These are phyloP conservation scores for Polymixis flavicincta DNA, from an alignment of 2,888 invertebrate species.

Conservation along the genomic window DNA sequence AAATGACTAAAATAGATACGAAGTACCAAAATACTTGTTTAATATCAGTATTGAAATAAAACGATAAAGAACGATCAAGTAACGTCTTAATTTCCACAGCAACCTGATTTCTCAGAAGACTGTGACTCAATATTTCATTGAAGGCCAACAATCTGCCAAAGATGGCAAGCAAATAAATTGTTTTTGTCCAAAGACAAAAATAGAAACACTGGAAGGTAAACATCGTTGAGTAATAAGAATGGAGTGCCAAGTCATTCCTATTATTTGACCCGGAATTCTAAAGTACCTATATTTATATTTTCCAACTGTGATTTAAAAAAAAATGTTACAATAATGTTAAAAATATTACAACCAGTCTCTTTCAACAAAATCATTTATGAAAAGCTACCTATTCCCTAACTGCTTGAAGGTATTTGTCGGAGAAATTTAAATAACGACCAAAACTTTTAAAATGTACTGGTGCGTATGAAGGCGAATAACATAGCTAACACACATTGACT, in stretches of 20 bases:
- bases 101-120: conserved; percentile 25
- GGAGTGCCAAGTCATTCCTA: background rate
- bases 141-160: conserved; percentile 26
- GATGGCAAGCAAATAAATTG: conserved; percentile 19
- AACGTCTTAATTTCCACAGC: conserved; percentile 1
- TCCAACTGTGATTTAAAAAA: too few species aligned
- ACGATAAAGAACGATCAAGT: conserved; percentile 6
- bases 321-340: too few species aligned
- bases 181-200: conserved; percentile 27
- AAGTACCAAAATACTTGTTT: background rate
- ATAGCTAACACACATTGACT: background rate
- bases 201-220: conserved; percentile 17
- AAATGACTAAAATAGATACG: too few species aligned
- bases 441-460: too few species aligned
- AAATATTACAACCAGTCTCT: too few species aligned
- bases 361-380: too few species aligned
- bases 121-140: conserved; percentile 24
- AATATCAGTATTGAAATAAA: background rate
- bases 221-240: background rate
- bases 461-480: background rate
- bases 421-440: background rate
- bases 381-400: too few species aligned
- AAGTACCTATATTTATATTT: too few species aligned
- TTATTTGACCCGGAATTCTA: background rate
- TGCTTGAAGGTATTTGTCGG: too few species aligned